These are phyloP conservation scores for Drosophila leonis DNA, from an alignment of 2,888 invertebrate species.

Conservation along the genomic window DNA sequence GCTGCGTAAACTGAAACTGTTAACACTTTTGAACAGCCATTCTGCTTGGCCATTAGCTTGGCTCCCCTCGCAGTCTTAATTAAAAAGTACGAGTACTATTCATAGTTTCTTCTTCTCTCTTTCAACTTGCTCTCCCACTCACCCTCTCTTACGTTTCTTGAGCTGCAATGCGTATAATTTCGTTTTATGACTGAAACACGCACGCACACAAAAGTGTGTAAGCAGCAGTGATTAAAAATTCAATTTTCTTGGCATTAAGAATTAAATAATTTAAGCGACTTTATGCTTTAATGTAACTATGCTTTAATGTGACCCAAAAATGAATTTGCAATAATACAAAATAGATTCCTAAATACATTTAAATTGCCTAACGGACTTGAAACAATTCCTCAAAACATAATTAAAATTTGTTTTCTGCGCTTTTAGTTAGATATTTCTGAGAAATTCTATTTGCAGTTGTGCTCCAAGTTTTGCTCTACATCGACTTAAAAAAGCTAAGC, in stretches of 20 bases:
- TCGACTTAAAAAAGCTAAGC: not conserved
- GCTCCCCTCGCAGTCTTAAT: conserved; percentile 58
- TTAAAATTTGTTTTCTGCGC: conserved; percentile 26
- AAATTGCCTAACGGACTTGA: not conserved
- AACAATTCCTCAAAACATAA: conserved; percentile 2
- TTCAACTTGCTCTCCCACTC: conserved; percentile 21
- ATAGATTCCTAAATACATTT: not conserved
- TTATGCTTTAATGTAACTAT: not conserved
- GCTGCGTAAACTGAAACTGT: conserved; percentile 63
- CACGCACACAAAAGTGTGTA: conserved; percentile 16
- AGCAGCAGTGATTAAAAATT: conserved; percentile 67
- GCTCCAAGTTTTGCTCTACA: conserved; percentile 22
- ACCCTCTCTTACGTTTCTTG: conserved; percentile 43
- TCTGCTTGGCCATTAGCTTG: conserved; percentile 55
- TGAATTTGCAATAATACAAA: not conserved
- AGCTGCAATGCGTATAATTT: conserved; percentile 67
- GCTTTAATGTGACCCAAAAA: conserved; percentile 4
- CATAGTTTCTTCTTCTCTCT: conserved; percentile 31
- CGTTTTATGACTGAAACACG: conserved; percentile 53
- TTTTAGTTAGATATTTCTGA: not conserved
- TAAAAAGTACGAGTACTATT: conserved; percentile 68
- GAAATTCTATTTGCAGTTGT: conserved; percentile 7
- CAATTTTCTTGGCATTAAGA: conserved; percentile 58
- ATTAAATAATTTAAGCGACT: conserved; percentile 54
- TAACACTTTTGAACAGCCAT: conserved; percentile 61